phyloP scores from a whole-genome alignment of 2,113 vertebrate genomes.

The Brienomyrus brachyistius region DNA sequence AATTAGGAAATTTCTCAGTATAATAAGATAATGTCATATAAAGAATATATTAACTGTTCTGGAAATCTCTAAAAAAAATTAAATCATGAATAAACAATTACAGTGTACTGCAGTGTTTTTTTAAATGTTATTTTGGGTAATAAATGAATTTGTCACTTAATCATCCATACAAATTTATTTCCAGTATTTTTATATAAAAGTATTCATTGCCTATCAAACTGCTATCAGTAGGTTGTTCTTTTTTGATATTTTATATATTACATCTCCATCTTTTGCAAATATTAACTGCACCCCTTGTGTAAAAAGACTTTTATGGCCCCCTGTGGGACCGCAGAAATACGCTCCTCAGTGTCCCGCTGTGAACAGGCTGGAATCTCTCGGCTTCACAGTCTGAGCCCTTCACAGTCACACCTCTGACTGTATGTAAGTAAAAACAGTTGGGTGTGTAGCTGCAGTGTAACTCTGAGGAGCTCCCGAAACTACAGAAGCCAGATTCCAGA shows the following conservation, averaged over 20 bases:
- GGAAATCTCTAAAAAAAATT: neutral
- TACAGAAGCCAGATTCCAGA: neutral
- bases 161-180: neutral
- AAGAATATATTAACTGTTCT: neutral
- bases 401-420: neutral
- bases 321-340: neutral
- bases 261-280: neutral
- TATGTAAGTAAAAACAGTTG: neutral
- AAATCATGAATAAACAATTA: neutral
- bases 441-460: neutral
- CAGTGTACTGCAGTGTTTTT: neutral
- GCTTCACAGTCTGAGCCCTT: neutral
- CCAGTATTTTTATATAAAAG: neutral
- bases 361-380: neutral
- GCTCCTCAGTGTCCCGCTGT: neutral
- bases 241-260: neutral
- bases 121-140: neutral
- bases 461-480: neutral
- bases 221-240: neutral
- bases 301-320: too few relatives aligned
- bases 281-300: neutral
- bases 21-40: neutral
- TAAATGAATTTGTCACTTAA: neutral
- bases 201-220: neutral
- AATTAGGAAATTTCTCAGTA: slow-evolving; percentile 6